Evolutionary conservation across 2,113 vertebrate genomes (phyloP), one percentile per base, ranked within the genome.

Genomic region (Camarhynchus parvulus): DNA sequence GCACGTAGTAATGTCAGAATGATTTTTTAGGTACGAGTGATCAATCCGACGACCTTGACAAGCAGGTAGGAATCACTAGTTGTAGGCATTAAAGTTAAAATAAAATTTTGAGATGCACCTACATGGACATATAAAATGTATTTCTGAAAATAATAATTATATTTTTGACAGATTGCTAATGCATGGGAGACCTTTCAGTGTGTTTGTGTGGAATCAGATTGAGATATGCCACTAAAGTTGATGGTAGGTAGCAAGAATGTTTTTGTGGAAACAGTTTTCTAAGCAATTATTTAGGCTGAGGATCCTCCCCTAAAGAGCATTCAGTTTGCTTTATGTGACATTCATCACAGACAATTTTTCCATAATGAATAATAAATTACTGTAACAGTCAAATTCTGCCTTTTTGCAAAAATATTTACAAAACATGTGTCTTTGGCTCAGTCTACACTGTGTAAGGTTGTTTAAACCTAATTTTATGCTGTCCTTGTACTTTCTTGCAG

Each of bases 171-270:
- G 11, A 31, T 24, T 68, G 42, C 49, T 74, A 77, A 92, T 69
- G 3, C n/a, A 37, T 52, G 9, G n/a, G 15, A 68, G 8, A 37
- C 11, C 21, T 84, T 78, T 62, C 21, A 44, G 15, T 74, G 15
- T 58, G 42, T 79, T 83, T 83, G 9, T 81, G 18, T 74, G 47
- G 24, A 47, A 83, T 53, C 46, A 44, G 42, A 85, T 23, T 30
- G 56, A 92, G 66, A 87, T 61, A 42, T 37, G 13, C 23, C 53
- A 83, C 89, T 94, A 80, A 96, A 94, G 31, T 78, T 84, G 23
- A 9, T 2, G 13, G 35, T 52, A 67, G 33, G 30, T 18, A 87
- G 25, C 25, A 93, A 83, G 30, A 69, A 66, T 11, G n/a, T 53
- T 13, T 63, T 63, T 72, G 53, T 47, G 21, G 58, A 87, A 14